Evolutionary conservation across 1,140 invertebrate species (phyloP).

Genomic region (Drosophila arizonae): DNA sequence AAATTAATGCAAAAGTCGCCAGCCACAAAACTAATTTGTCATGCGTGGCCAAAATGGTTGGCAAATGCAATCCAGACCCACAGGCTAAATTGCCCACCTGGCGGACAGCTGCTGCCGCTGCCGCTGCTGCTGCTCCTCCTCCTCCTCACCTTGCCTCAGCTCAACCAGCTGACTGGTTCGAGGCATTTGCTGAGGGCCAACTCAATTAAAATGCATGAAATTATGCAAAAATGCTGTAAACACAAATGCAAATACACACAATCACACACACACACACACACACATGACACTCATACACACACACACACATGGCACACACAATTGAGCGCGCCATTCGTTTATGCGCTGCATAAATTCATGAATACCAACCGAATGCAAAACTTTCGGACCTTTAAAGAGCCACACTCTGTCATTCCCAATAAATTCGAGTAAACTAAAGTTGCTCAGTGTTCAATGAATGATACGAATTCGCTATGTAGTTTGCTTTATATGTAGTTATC

Average conservation of each 20-base stretch:
- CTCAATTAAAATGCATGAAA: slow-evolving; percentile 76
- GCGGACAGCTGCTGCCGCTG: background rate
- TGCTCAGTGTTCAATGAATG: too few species aligned
- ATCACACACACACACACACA: background rate
- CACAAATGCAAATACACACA: slow-evolving; percentile 39
- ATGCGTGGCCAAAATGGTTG: slow-evolving; percentile 65
- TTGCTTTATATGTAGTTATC: too few species aligned
- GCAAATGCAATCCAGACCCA: slow-evolving; percentile 20
- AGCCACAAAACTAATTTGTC: slow-evolving; percentile 80
- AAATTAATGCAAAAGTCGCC: slow-evolving; percentile 75
- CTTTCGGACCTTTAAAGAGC: too few species aligned
- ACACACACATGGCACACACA: background rate
- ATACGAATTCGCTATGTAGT: too few species aligned
- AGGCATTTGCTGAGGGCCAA: slow-evolving; percentile 42
- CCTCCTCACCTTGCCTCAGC: background rate
- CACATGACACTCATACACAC: background rate
- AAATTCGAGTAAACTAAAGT: too few species aligned
- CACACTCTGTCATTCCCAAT: too few species aligned
- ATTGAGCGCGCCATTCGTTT: slow-evolving; percentile 7
- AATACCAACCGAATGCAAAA: background rate
- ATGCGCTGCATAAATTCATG: slow-evolving; percentile 15
- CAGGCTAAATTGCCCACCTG: background rate
- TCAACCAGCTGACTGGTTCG: background rate
- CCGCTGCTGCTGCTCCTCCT: background rate
- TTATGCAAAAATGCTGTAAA: slow-evolving; percentile 68